phyloP scores from a whole-genome alignment of 1,140 invertebrate species.

The Lutraria rhynchaena region DNA sequence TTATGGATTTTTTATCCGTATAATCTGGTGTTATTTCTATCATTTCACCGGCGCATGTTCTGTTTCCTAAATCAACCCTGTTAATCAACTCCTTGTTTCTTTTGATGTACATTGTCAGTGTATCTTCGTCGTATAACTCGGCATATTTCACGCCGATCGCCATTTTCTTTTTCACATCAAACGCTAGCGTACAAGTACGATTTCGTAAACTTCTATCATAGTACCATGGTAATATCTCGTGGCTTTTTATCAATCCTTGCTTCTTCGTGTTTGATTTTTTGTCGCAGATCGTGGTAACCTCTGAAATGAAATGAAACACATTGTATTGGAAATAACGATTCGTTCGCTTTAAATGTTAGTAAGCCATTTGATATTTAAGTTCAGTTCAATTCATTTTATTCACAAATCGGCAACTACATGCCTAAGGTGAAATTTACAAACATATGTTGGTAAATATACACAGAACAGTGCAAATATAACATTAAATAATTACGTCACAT shows the following conservation, averaged over 20 bases:
- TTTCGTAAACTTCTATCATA: background rate
- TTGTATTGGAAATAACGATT: too few species aligned
- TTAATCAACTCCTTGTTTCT: background rate
- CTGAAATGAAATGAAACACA: too few species aligned
- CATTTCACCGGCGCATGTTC: background rate
- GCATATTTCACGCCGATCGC: background rate
- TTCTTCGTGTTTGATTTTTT: background rate
- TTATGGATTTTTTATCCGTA: background rate
- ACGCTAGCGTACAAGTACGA: background rate
- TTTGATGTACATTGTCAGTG: background rate
- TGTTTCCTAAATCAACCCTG: background rate
- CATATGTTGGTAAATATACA: too few species aligned
- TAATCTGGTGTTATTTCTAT: background rate
- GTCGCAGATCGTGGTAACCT: too few species aligned
- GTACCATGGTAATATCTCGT: constrained; percentile 32
- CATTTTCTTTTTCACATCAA: background rate
- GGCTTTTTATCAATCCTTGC: constrained; percentile 28
- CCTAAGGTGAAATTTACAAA: too few species aligned
- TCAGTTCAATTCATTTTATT: too few species aligned
- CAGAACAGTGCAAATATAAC: too few species aligned
- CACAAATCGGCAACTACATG: too few species aligned
- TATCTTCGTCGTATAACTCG: constrained; percentile 2
- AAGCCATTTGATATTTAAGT: too few species aligned
- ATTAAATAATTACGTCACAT: too few species aligned
- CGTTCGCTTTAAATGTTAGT: too few species aligned